Evolutionary conservation across 2,797 vertebrate genomes (phyloP), one percentile per base, ranked within the genome.

Genomic region (Falco cherrug): DNA sequence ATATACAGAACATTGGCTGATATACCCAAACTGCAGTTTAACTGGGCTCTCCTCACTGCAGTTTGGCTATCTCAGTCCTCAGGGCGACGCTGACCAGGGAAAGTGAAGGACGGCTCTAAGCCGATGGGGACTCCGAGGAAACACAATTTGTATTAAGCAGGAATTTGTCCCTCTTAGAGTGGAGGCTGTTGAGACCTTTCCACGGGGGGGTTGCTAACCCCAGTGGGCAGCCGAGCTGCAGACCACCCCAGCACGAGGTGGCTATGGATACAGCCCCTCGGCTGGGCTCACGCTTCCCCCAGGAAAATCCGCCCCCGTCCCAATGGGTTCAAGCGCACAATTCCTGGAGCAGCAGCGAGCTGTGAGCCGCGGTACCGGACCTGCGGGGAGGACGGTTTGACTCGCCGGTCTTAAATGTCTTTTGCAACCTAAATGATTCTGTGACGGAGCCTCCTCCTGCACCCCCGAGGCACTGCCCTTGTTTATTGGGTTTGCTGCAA

Each of bases 151-250:
- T 41, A 43, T 6, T 17, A 13, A 79, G 74, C 28, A 65, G 74
- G 51, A 54, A 33, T 45, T 43, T 28, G 59, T 13, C 37, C 80
- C 24, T 0, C 1, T 29, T 43, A 68, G 51, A 57, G 11, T 1
- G 25, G 47, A 71, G 28, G 17, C 60, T 39, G 37, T 4, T 22
- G 51, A 33, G 54, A 35, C 33, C 63, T 16, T 41, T 26, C 37
- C 53, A 14, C 0, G 0, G 33, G 21, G n/a, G 21, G 6, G 41
- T 1, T 13, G 3, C 13, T 65, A 60, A 60, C 21, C 16, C 47
- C 35, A 21, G 2, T 0, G 3, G 68, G 54, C 19, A 21, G 13
- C 41, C 1, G 0, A 43, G 61, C 74, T 31, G 24, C 68, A 21
- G 9, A 11, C 19, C 13, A 13, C 37, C 35, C 13, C 13, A 19